phyloP scores from a whole-genome alignment of 2,888 invertebrate genomes.

The Spilarctia lutea region DNA sequence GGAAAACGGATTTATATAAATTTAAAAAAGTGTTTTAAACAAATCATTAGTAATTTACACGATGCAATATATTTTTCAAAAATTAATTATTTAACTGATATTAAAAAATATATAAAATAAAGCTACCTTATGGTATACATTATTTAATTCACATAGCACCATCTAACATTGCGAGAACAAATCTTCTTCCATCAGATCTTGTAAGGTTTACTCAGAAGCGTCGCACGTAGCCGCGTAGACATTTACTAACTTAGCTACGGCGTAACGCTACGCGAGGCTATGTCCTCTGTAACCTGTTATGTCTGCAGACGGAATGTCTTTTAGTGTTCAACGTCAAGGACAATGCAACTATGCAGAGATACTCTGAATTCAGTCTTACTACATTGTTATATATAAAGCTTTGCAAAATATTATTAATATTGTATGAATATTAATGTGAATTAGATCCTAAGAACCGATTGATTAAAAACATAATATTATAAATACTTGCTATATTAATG shows the following conservation, averaged over 20 bases:
- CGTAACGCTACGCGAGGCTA: slow-evolving; percentile 35
- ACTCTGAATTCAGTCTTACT: slow-evolving; percentile 22
- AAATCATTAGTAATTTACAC: too few relatives aligned
- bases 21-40: too few relatives aligned
- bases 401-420: slow-evolving; percentile 11
- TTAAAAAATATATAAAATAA: too few relatives aligned
- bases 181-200: not conserved
- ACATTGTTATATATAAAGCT: slow-evolving; percentile 14
- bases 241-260: slow-evolving; percentile 37
- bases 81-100: too few relatives aligned
- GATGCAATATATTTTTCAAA: too few relatives aligned
- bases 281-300: slow-evolving; percentile 34
- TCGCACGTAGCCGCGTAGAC: slow-evolving; percentile 33
- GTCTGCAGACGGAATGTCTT: slow-evolving; percentile 35
- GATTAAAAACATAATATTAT: not conserved
- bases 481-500: not conserved
- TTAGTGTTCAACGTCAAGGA: slow-evolving; percentile 41
- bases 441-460: not conserved
- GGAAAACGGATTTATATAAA: too few relatives aligned
- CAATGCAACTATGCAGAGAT: slow-evolving; percentile 32
- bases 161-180: not conserved
- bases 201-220: not conserved
- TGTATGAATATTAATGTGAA: not conserved
- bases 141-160: not conserved
- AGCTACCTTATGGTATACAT: not conserved